Base-by-base conservation (phyloP, 2,797 vertebrate genomes). In the Hipposideros larvatus region DNA sequence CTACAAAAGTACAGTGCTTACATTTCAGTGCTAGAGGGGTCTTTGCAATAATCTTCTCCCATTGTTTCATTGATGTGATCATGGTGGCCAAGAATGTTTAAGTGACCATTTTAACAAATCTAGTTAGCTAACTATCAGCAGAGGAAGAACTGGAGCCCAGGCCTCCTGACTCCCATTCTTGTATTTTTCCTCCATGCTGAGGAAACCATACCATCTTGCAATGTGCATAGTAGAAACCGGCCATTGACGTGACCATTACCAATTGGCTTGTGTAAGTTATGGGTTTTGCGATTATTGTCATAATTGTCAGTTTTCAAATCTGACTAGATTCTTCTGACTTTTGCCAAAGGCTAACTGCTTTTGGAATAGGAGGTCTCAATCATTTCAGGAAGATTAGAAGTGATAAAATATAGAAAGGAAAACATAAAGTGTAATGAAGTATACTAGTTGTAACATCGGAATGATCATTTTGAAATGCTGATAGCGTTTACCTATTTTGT, bases 321-420 rank as follows among this genome's bases (percentile, higher is more conserved):
- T 85, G 73, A 34, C 26, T 82, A 48, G 28, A 71, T 79, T 92
- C n/a, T 88, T 71, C 48, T 83, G 61, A 78, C 51, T 86, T 65
- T 87, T 88, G 46, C n/a, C n/a, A 57, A 51, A 87, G n/a, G 14
- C 16, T 51, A 91, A 34, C 73, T 71, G 9, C n/a, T 65, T 91
- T 87, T 75, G 19, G 55, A 55, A 88, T 8, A 53, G 78, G 51
- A 95, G 87, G 51, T 68, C 28, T 24, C 22, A 93, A n/a, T 55
- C 24, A 75, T 87, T 93, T 91, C 55, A 90, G 48, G 37, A 94
- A 43, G 26, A 96, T 46, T 21, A 65, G 37, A 85, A 92, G 16
- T 34, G 19, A 85, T 41, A 74, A 85, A 75, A 88, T 74, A 55
- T 28, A 78, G 53, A 71, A 73, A 59, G 26, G 61, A 18, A 68